A percentile compares a stretch with the other conserved stretches of the same genome.
phyloP scores from a whole-genome alignment of 1,140 invertebrate species.

The Tachypleus tridentatus region DNA sequence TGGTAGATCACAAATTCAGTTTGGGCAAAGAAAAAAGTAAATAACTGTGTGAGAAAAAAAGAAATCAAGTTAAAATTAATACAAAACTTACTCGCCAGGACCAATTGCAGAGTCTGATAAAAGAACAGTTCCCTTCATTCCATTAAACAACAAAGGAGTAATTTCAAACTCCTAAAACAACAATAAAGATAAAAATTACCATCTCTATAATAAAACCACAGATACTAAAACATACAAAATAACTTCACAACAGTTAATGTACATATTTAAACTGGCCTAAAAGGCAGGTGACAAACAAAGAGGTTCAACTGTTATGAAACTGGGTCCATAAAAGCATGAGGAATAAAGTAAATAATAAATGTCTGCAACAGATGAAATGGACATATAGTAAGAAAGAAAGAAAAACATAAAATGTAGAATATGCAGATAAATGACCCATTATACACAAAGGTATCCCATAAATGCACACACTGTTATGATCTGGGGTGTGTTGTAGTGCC shows the following conservation, averaged over 20 bases:
- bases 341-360: too few species aligned
- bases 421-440: too few species aligned
- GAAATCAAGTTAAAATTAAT: neutral
- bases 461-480: too few species aligned
- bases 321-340: too few species aligned
- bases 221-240: neutral
- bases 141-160: constrained; percentile 45
- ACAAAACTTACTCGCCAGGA: constrained; percentile 12
- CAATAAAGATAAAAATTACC: constrained; percentile 4
- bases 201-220: neutral
- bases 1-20: too few species aligned
- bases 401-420: too few species aligned
- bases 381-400: too few species aligned
- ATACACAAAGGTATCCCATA: too few species aligned
- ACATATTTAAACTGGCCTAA: constrained; percentile 6
- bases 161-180: constrained; percentile 29
- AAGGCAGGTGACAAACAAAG: too few species aligned
- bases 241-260: neutral
- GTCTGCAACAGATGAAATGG: too few species aligned
- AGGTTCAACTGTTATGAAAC: too few species aligned
- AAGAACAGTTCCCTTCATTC: constrained; percentile 58
- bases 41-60: constrained; percentile 3
- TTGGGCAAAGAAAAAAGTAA: constrained; percentile 14
- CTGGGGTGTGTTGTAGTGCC: too few species aligned
- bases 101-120: constrained; percentile 45